Conservation (phyloP, 64 coral and sea anemone species). For the Montipora efflorescens region DNA sequence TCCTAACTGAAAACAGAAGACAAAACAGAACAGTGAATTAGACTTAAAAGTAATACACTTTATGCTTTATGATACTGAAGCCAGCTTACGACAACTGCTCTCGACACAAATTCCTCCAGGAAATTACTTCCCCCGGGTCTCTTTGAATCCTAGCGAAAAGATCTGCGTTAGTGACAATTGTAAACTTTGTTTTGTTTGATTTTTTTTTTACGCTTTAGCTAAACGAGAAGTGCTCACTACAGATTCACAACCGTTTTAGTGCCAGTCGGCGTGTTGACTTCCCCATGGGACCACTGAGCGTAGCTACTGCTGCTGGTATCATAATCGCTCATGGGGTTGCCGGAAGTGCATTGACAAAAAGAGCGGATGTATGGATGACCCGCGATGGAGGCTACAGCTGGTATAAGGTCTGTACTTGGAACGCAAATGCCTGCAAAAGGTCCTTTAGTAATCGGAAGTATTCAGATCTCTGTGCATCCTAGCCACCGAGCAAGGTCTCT, state of each 20-base stretch:
- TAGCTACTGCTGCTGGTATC: constrained; percentile 72
- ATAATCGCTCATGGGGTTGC: constrained; percentile 81
- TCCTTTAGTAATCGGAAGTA: too few species aligned
- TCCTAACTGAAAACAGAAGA: too few species aligned
- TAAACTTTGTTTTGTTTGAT: background rate
- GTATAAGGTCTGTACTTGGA: constrained; percentile 30
- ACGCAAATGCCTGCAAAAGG: too few species aligned
- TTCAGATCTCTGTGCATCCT: too few species aligned
- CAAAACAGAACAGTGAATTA: too few species aligned
- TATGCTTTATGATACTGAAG: too few species aligned
- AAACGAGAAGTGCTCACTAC: constrained; percentile 57
- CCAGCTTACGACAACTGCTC: too few species aligned
- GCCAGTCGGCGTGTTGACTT: constrained; percentile 51
- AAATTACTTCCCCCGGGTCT: too few species aligned
- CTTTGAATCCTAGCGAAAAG: too few species aligned
- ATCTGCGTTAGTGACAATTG: background rate
- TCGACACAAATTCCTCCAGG: too few species aligned
- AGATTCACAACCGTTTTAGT: constrained; percentile 84
- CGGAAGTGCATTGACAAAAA: constrained; percentile 50
- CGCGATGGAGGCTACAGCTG: constrained; percentile 88
- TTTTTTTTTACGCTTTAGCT: constrained; percentile 24
- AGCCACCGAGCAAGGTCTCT: too few species aligned
- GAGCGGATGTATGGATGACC: constrained; percentile 76
- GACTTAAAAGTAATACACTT: too few species aligned
- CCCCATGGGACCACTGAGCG: constrained; percentile 69